These are phyloP conservation scores for Cerceris rybyensis DNA, from an alignment of 2,888 invertebrate species.

Conservation along the genomic window DNA sequence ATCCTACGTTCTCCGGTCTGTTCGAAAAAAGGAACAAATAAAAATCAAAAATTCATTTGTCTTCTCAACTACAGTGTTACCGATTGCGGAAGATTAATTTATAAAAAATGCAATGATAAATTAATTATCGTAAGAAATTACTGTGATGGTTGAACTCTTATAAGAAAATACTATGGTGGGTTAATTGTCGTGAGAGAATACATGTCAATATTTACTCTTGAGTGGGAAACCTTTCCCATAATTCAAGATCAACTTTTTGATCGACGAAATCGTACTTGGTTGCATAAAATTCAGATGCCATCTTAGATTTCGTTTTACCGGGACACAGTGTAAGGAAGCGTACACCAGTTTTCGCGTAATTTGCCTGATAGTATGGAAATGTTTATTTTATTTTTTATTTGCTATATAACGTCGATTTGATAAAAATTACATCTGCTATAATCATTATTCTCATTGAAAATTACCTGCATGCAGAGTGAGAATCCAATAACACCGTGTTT, in stretches of 20 bases:
- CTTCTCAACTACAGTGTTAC: neutral
- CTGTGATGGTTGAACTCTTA: neutral
- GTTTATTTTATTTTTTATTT: neutral
- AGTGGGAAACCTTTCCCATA: neutral
- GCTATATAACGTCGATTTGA: too few relatives aligned
- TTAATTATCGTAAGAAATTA: neutral
- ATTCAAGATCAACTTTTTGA: too few relatives aligned
- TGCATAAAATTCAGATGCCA: rapidly evolving
- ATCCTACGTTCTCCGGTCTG: slow-evolving; percentile 64
- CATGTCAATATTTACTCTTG: neutral
- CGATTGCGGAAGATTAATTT: neutral
- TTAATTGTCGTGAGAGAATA: neutral
- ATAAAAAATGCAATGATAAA: neutral
- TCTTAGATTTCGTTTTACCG: slow-evolving; percentile 41
- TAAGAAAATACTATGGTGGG: neutral
- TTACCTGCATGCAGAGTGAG: slow-evolving; percentile 64
- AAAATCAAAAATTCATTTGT: neutral
- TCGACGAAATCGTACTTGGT: neutral
- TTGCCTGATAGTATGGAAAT: neutral
- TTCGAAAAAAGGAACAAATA: neutral
- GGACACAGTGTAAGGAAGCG: slow-evolving; percentile 76
- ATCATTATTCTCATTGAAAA: neutral
- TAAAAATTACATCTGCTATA: neutral
- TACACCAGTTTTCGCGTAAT: slow-evolving; percentile 70
- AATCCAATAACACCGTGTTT: slow-evolving; percentile 80